These are phyloP conservation scores for Campylorhamphus procurvoides DNA, from an alignment of 2,113 vertebrate genomes.

Conservation along the genomic window DNA sequence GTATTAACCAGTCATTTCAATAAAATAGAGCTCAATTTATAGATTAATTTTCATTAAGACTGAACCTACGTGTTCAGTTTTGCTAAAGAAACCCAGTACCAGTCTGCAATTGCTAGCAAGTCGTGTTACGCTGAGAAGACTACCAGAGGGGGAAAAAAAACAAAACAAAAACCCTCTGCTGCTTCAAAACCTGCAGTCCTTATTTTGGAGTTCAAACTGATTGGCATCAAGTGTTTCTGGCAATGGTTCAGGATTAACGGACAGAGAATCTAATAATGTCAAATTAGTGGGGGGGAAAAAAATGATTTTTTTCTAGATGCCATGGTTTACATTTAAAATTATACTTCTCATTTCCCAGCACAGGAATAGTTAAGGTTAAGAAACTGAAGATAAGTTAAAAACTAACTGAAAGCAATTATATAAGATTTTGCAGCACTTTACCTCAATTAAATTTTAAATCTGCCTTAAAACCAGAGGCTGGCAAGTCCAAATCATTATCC, in stretches of 20 bases:
- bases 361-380: background rate
- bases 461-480: background rate
- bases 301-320: background rate
- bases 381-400: background rate
- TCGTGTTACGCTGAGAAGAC: background rate
- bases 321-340: background rate
- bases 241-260: background rate
- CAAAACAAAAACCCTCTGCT: background rate
- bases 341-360: background rate
- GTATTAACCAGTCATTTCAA: background rate
- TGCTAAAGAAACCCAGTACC: background rate
- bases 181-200: background rate
- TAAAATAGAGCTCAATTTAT: background rate
- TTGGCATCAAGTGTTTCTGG: background rate
- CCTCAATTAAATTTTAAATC: constrained; percentile 2
- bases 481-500: background rate
- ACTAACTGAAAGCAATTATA: background rate
- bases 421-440: background rate
- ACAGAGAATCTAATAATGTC: background rate
- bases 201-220: background rate
- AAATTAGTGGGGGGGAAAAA: rapidly evolving
- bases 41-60: background rate
- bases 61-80: background rate
- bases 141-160: background rate
- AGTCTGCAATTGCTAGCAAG: background rate